A percentile compares a stretch with the other conserved stretches of the same genome.
These are phyloP conservation scores for Lasiurus cinereus DNA, from an alignment of 2,113 vertebrate species.

Conservation along the genomic window DNA sequence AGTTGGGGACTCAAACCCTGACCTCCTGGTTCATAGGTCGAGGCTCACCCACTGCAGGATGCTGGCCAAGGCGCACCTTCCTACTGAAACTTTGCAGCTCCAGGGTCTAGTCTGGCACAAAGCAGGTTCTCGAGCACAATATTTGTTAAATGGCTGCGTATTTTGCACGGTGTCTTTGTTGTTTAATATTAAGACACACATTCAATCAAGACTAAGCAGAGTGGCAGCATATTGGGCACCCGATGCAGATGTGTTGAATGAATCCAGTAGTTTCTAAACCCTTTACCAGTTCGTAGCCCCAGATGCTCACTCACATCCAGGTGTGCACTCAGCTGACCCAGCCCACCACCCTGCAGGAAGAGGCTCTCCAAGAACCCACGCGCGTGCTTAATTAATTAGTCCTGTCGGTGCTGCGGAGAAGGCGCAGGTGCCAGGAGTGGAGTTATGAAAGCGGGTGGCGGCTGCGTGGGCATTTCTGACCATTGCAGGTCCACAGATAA, in stretches of 20 bases:
- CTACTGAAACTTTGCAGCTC: neutral
- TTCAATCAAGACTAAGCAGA: neutral
- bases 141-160: neutral
- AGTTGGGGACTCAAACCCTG: too few species aligned
- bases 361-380: neutral
- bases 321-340: neutral
- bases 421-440: slow-evolving; percentile 2
- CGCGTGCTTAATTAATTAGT: neutral
- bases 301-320: neutral
- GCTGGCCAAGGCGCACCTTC: neutral
- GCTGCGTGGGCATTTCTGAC: slow-evolving; percentile 39
- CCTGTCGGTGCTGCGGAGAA: neutral
- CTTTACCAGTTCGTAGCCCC: neutral
- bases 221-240: neutral
- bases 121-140: neutral
- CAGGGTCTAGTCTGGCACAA: neutral
- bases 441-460: slow-evolving; percentile 41
- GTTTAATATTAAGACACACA: neutral
- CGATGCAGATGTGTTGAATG: neutral
- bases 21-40: too few species aligned
- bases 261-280: neutral
- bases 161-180: neutral
- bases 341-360: neutral
- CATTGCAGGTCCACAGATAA: slow-evolving; percentile 9
- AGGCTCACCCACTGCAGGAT: too few species aligned